These are phyloP conservation scores for Catostomus latipinnis DNA, from an alignment of 2,797 vertebrate species.

Conservation along the genomic window DNA sequence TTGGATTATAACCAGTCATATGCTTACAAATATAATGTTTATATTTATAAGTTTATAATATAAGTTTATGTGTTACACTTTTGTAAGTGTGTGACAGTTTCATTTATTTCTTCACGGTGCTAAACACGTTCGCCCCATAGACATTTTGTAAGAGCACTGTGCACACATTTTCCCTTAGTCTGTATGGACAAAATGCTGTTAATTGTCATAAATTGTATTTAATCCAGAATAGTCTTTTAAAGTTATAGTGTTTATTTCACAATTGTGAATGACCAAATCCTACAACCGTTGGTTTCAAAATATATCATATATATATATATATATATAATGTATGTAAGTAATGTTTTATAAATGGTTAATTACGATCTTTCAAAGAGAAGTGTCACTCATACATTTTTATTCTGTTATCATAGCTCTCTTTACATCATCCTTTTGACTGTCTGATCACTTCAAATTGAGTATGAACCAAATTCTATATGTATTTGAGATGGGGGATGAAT, in stretches of 20 bases:
- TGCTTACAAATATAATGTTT: too few species aligned
- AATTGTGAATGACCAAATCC: neutral
- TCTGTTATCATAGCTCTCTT: constrained; percentile 12
- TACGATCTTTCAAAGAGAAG: constrained; percentile 13
- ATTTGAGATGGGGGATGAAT: neutral
- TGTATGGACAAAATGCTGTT: neutral
- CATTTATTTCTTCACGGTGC: too few species aligned
- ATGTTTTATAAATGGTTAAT: constrained; percentile 39
- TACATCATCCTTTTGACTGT: constrained; percentile 45
- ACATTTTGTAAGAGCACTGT: too few species aligned
- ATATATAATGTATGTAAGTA: neutral
- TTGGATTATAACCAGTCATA: too few species aligned
- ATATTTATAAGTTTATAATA: too few species aligned
- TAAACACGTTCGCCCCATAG: too few species aligned
- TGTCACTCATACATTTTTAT: constrained; percentile 33
- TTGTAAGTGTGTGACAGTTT: too few species aligned
- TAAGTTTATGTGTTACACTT: too few species aligned
- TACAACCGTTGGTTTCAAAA: neutral
- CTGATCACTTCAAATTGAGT: neutral
- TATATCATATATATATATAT: too few species aligned
- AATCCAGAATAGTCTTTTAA: neutral
- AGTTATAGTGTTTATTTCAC: neutral
- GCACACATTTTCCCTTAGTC: constrained; percentile 8
- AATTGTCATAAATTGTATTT: neutral
- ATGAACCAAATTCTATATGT: neutral